Conservation (phyloP, 1,140 invertebrate genomes). For the Bombus confusus region DNA sequence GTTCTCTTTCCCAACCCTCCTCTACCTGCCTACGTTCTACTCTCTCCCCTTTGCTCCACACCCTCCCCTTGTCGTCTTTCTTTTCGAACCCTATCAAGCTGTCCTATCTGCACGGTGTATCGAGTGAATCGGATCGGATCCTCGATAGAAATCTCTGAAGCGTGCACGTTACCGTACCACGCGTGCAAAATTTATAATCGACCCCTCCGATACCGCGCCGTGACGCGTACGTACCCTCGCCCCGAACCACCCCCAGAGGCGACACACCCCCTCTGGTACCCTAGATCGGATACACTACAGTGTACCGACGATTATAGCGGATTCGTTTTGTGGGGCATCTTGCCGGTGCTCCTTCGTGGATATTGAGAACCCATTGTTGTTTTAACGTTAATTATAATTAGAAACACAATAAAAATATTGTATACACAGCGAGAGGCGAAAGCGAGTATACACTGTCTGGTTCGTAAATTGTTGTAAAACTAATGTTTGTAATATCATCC, state of each 20-base stretch:
- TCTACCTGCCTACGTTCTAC: background rate
- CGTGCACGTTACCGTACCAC: constrained; percentile 53
- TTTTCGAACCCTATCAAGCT: constrained; percentile 43
- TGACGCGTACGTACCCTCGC: constrained; percentile 21
- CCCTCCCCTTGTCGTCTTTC: constrained; percentile 8
- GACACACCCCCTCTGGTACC: constrained; percentile 21
- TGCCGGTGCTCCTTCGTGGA: background rate
- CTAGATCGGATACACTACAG: background rate
- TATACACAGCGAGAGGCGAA: too few relatives aligned
- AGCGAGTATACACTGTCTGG: too few relatives aligned
- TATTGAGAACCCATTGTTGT: background rate
- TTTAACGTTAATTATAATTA: too few relatives aligned
- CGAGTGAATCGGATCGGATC: constrained; percentile 50
- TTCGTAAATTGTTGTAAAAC: background rate
- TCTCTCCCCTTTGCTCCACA: background rate
- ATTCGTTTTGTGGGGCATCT: constrained; percentile 28
- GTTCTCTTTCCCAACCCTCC: background rate
- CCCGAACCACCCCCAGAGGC: background rate
- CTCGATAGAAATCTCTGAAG: constrained; percentile 52
- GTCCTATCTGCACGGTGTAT: constrained; percentile 47
- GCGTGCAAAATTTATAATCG: constrained; percentile 56
- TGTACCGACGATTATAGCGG: background rate
- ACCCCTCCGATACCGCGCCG: constrained; percentile 42
- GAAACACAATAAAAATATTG: too few relatives aligned
- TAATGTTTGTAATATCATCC: background rate